These are phyloP conservation scores for Tenebrio molitor DNA, from an alignment of 1,140 invertebrate species.

Conservation along the genomic window DNA sequence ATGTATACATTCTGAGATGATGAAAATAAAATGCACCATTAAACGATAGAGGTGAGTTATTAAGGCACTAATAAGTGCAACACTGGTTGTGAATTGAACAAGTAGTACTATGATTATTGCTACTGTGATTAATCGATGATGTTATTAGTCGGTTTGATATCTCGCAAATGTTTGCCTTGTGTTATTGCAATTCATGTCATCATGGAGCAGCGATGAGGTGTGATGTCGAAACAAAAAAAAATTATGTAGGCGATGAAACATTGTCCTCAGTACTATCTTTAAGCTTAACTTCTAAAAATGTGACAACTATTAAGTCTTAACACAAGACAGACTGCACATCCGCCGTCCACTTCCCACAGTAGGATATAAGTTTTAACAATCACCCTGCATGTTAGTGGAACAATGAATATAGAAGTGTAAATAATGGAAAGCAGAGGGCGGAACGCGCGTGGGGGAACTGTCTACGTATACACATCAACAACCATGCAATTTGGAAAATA, in stretches of 20 bases:
- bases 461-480: conserved; percentile 33
- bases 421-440: too few species aligned
- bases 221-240: neutral
- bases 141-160: neutral
- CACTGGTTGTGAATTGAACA: conserved; percentile 40
- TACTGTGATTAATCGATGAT: conserved; percentile 9
- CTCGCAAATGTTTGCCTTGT: neutral
- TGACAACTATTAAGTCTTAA: neutral
- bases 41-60: conserved; percentile 4
- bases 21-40: neutral
- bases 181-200: conserved; percentile 2
- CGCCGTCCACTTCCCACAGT: neutral
- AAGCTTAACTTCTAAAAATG: neutral
- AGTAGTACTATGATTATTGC: conserved; percentile 39
- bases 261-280: neutral
- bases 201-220: neutral
- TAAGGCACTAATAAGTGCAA: conserved; percentile 47
- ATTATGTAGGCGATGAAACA: too few species aligned
- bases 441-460: too few species aligned
- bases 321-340: neutral
- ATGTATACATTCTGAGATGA: too few species aligned
- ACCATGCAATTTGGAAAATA: conserved; percentile 39
- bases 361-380: neutral
- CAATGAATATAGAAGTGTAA: too few species aligned
- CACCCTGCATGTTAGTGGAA: too few species aligned